A percentile compares a stretch with the other conserved stretches of the same genome.
These are phyloP conservation scores for Entomyzon cyanotis DNA, from an alignment of 2,113 vertebrate genomes.

Conservation along the genomic window DNA sequence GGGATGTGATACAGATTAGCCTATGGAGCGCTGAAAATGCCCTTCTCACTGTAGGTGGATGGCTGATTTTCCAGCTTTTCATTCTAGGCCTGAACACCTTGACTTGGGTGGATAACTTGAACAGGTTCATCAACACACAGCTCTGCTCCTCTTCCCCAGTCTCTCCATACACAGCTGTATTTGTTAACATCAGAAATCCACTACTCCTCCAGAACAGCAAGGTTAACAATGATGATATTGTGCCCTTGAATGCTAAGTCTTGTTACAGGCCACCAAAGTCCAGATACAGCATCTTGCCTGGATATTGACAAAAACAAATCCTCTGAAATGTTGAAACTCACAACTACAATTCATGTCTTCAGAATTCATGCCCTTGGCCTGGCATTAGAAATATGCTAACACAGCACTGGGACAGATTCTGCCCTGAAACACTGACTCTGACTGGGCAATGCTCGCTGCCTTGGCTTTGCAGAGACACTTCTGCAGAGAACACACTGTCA, in stretches of 20 bases:
- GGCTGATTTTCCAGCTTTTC: not conserved
- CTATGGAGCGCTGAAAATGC: not conserved
- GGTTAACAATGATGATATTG: rapidly evolving
- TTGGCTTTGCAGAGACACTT: not conserved
- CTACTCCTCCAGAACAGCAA: not conserved
- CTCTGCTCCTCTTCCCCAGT: rapidly evolving
- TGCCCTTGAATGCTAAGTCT: not conserved
- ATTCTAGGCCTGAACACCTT: not conserved
- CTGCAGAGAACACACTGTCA: rapidly evolving
- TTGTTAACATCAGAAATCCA: not conserved
- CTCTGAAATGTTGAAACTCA: not conserved
- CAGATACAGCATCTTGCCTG: rapidly evolving
- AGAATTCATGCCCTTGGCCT: not conserved
- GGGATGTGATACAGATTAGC: not conserved
- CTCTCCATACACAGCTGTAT: rapidly evolving
- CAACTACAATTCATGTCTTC: rapidly evolving
- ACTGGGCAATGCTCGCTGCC: rapidly evolving
- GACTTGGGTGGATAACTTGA: rapidly evolving
- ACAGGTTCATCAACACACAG: not conserved
- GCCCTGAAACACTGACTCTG: not conserved
- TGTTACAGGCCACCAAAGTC: not conserved
- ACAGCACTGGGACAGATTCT: not conserved
- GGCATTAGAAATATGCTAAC: not conserved
- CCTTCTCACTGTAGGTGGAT: not conserved
- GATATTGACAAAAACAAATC: not conserved